Evolutionary conservation across 2,888 invertebrate genomes (phyloP).

Genomic region (Seira sanloemensis): DNA sequence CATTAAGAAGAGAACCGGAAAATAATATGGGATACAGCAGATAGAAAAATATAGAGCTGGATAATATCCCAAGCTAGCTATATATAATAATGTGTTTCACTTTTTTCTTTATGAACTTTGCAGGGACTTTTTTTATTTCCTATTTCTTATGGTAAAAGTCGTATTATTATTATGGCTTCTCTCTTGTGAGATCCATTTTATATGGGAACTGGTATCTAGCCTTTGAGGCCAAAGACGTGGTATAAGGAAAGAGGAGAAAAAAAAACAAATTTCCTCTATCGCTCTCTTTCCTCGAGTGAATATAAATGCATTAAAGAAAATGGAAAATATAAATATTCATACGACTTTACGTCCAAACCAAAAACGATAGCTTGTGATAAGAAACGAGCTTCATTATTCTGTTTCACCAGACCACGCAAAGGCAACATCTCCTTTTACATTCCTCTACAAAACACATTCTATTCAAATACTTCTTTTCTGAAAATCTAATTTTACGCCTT

Average conservation of each 20-base stretch:
- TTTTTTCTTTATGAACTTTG: slow-evolving; percentile 61
- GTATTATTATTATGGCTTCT: slow-evolving; percentile 45
- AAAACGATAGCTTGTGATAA: no score
- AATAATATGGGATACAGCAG: background rate
- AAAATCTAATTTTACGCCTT: no score
- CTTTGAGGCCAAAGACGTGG: background rate
- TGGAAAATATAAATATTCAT: slow-evolving; percentile 60
- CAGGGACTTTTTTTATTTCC: slow-evolving; percentile 51
- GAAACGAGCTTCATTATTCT: no score
- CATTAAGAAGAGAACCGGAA: slow-evolving; percentile 1
- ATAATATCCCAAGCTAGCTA: slow-evolving; percentile 57
- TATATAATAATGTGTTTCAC: slow-evolving; percentile 32
- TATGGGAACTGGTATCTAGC: background rate
- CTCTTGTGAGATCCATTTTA: slow-evolving; percentile 35
- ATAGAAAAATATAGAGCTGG: background rate
- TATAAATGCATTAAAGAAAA: slow-evolving; percentile 28
- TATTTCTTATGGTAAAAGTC: background rate
- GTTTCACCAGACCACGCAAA: no score
- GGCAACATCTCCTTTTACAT: no score
- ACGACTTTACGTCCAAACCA: slow-evolving; percentile 2
- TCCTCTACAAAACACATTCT: no score
- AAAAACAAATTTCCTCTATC: background rate
- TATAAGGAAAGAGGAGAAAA: background rate
- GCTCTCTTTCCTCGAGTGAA: slow-evolving; percentile 35
- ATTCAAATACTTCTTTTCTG: no score